Conservation (phyloP, 1,140 invertebrate genomes). For the Diorhabda carinulata region DNA sequence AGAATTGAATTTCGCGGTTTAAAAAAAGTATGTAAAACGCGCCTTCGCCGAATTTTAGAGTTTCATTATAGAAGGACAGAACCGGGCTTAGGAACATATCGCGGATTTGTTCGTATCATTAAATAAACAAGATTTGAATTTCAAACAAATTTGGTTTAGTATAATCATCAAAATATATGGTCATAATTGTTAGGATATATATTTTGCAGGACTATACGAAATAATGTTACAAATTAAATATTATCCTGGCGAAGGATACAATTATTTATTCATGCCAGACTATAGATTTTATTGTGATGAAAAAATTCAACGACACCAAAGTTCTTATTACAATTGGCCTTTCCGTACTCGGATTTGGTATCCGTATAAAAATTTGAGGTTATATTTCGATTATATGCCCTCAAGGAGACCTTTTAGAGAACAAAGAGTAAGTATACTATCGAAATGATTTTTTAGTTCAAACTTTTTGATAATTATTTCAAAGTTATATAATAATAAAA, state of each 20-base stretch:
- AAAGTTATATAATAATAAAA: too few species aligned
- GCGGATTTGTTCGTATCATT: too few species aligned
- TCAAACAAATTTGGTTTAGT: not conserved
- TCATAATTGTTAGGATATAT: not conserved
- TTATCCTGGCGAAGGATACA: constrained; percentile 30
- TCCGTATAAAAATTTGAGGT: constrained; percentile 25
- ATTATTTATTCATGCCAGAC: constrained; percentile 30
- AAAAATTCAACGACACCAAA: constrained; percentile 27
- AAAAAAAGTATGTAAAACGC: too few species aligned
- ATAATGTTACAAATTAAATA: constrained; percentile 34
- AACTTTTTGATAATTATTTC: too few species aligned
- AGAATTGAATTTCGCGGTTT: too few species aligned
- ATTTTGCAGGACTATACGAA: not conserved
- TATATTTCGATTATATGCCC: constrained; percentile 30
- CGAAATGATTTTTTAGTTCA: too few species aligned
- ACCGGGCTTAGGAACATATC: too few species aligned
- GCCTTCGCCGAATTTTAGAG: too few species aligned
- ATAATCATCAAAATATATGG: not conserved
- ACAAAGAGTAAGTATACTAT: constrained; percentile 24
- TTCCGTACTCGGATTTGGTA: constrained; percentile 27
- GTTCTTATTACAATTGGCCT: constrained; percentile 27
- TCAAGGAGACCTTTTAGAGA: constrained; percentile 25
- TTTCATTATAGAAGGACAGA: too few species aligned
- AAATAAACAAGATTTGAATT: too few species aligned
- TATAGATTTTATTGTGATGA: constrained; percentile 33